phyloP scores from a whole-genome alignment of 2,888 invertebrate species.

The Alloscopus bannaensis region DNA sequence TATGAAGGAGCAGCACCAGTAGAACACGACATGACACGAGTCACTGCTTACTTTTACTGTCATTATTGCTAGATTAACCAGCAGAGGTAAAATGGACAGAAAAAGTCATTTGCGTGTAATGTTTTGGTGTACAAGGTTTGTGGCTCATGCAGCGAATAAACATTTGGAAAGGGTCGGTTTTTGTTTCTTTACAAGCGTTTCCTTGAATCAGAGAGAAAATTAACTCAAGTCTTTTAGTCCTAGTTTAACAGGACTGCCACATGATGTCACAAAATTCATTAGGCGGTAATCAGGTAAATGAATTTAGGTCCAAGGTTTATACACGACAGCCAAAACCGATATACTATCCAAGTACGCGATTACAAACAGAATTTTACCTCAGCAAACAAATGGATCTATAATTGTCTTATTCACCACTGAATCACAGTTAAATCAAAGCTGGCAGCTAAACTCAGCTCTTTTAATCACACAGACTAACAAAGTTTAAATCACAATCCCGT shows the following conservation, averaged over 20 bases:
- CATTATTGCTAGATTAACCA: conserved; percentile 36
- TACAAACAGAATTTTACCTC: background rate
- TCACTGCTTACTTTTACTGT: conserved; percentile 45
- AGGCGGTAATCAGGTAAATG: background rate
- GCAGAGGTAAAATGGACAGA: too few species aligned
- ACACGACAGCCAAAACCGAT: background rate
- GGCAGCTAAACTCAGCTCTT: too few species aligned
- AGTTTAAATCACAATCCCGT: conserved; percentile 19
- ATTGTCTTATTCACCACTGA: too few species aligned
- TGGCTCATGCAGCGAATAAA: conserved; percentile 27
- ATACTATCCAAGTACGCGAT: background rate
- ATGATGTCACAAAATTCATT: conserved; percentile 43
- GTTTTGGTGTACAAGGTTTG: too few species aligned
- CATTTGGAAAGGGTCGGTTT: conserved; percentile 9
- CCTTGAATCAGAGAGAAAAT: conserved; percentile 57
- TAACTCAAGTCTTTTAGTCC: conserved; percentile 28
- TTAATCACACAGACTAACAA: too few species aligned
- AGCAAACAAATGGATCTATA: too few species aligned
- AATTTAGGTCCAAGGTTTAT: background rate
- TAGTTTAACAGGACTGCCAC: conserved; percentile 24
- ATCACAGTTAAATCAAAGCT: too few species aligned
- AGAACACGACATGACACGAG: conserved; percentile 45
- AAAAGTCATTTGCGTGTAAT: conserved; percentile 22
- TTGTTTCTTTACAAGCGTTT: conserved; percentile 14
- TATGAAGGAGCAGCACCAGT: conserved; percentile 34